Percentiles rank a stretch among this genome's conserved stretches.
phyloP scores from a whole-genome alignment of 2,113 vertebrate species.

The Tenrec ecaudatus region DNA sequence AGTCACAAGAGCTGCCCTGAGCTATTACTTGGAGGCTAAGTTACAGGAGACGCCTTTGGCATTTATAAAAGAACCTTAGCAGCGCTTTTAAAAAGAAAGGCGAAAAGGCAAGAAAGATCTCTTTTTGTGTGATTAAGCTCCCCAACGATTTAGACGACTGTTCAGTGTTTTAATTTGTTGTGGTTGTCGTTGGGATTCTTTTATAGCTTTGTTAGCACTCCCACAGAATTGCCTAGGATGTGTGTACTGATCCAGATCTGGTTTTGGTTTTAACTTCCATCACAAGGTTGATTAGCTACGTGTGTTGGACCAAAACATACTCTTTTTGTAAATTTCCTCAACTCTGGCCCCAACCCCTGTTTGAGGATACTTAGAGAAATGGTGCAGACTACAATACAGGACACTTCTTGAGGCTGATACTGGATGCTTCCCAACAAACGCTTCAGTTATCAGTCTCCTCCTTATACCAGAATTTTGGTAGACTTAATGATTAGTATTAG shows the following conservation, averaged over 20 bases:
- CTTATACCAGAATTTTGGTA: conserved; percentile 32
- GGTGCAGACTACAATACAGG: neutral
- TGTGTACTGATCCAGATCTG: conserved; percentile 33
- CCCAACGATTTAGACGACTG: conserved; percentile 51
- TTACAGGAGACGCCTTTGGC: conserved; percentile 50
- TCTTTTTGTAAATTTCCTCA: conserved; percentile 38
- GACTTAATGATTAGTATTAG: conserved; percentile 18
- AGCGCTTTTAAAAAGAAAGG: conserved; percentile 44
- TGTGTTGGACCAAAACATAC: neutral
- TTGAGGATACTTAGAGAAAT: neutral
- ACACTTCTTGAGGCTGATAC: neutral
- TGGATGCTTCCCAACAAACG: neutral
- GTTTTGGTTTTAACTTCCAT: conserved; percentile 64
- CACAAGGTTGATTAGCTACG: conserved; percentile 51
- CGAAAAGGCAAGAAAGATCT: conserved; percentile 62
- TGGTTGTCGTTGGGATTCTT: conserved; percentile 65
- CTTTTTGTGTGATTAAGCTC: conserved; percentile 67
- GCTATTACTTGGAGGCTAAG: neutral
- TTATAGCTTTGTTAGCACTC: conserved; percentile 60
- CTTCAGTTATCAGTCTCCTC: conserved; percentile 12
- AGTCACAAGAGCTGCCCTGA: conserved; percentile 35
- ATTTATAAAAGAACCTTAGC: conserved; percentile 51
- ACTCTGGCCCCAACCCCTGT: neutral
- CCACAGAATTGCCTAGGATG: conserved; percentile 40
- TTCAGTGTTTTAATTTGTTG: conserved; percentile 61